These are phyloP conservation scores for Solea solea DNA, from an alignment of 2,113 vertebrate genomes.

Conservation along the genomic window DNA sequence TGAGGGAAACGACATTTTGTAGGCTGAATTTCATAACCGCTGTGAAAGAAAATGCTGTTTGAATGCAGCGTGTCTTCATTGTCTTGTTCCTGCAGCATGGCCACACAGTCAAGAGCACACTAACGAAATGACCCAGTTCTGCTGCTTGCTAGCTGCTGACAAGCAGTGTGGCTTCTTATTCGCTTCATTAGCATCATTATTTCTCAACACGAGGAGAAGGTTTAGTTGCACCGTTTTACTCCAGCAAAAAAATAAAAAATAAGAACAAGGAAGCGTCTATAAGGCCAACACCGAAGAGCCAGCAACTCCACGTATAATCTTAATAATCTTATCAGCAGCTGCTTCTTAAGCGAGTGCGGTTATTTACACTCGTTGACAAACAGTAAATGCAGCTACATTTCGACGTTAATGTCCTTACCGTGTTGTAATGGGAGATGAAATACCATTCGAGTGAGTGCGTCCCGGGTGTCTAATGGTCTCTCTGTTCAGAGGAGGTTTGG, in stretches of 20 bases:
- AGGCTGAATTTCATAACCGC: neutral
- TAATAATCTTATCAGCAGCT: neutral
- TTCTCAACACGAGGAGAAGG: too few relatives aligned
- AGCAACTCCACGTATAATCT: neutral
- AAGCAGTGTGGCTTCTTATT: neutral
- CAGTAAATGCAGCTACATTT: neutral
- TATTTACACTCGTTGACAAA: conserved; percentile 5
- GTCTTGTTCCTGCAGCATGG: conserved; percentile 5
- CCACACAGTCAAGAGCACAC: neutral
- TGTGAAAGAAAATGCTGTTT: neutral
- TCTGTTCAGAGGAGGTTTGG: conserved; percentile 6
- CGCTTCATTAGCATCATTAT: neutral
- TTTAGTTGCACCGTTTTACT: too few relatives aligned
- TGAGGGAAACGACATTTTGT: neutral
- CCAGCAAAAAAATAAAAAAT: neutral
- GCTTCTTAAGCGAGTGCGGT: conserved; percentile 44
- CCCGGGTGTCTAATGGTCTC: conserved; percentile 3
- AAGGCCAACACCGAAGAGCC: neutral
- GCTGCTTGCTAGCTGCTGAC: neutral
- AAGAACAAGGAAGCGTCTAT: neutral
- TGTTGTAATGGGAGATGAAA: conserved; percentile 20
- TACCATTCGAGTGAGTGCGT: conserved; percentile 37
- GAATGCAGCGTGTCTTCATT: neutral
- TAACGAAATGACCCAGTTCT: conserved; percentile 2
- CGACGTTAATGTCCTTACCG: conserved; percentile 45